Base-by-base conservation (phyloP, 2,888 invertebrate genomes). In the Plutella xylostella region DNA sequence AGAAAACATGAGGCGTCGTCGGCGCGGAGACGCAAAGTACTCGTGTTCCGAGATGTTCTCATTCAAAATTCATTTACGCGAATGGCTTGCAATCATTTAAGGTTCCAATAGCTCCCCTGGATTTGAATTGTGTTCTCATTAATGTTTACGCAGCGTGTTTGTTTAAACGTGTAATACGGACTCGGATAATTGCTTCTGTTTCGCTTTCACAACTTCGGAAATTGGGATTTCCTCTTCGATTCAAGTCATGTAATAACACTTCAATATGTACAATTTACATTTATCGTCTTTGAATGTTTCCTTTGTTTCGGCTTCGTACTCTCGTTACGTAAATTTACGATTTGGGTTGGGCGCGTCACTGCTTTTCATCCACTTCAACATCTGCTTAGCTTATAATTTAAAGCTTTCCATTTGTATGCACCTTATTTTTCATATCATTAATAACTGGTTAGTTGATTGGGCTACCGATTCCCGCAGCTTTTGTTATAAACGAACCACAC, bases 401-500 rank as follows among this genome's bases (percentile, higher is more conserved):
- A 14, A 17, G 34, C 34, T 34, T 39, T 39, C 37, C 39, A n/a
- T 20, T 37, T 19, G n/a, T 25, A 21, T n/a, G 41, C 18, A 30
- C 17, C 50, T 48, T 53, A 57, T 63, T 60, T 54, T 57, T 57
- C 55, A 54, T 61, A 69, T 64, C 55, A 68, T 69, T 69, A 72
- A 72, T 72, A 70, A 68, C 68, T 66, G 70, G 73, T 72, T 74
- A 65, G 65, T 75, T 78, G 69, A 80, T 79, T 74, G 72, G 64
- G 66, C 76, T 77, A 70, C 76, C 60, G 70, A 66, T 63, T 61
- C 66, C 65, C 68, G 62, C 70, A 61, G 65, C 71, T 67, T 76
- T 82, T 83, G 77, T 79, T 77, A 72, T 68, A 67, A 65, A 65
- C 61, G 59, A 72, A 73, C 79, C 75, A 78, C 79, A 79, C 82